These are phyloP conservation scores for Pollenia labialis DNA, from an alignment of 2,888 invertebrate species.

Conservation along the genomic window DNA sequence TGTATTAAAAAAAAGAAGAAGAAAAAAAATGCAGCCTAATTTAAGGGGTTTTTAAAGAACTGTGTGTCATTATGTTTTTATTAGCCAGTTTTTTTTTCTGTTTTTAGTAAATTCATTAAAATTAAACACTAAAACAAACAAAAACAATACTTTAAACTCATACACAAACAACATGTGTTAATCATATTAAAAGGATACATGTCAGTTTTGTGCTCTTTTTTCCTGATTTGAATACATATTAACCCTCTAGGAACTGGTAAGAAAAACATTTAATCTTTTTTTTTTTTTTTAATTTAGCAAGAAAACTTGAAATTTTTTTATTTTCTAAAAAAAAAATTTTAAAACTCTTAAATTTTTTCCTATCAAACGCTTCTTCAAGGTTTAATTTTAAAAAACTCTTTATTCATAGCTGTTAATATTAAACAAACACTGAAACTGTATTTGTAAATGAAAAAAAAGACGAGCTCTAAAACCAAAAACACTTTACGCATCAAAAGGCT, in stretches of 20 bases:
- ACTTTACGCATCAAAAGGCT: conserved; percentile 76
- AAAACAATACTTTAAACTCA: conserved; percentile 76
- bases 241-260: conserved; percentile 62
- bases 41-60: conserved; percentile 51
- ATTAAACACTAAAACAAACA: conserved; percentile 81
- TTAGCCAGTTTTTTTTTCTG: not conserved
- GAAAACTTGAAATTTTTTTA: no score
- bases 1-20: not conserved
- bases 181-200: conserved; percentile 59
- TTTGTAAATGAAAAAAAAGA: conserved; percentile 70
- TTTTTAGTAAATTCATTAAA: conserved; percentile 80
- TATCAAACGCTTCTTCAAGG: not conserved
- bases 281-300: no score
- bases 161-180: conserved; percentile 50
- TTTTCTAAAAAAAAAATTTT: no score
- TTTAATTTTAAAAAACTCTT: conserved; percentile 19
- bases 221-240: not conserved
- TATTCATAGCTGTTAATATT: conserved; percentile 75
- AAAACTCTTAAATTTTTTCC: conserved; percentile 74
- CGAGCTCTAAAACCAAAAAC: conserved; percentile 72
- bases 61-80: not conserved
- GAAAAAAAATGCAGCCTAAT: conserved; percentile 55
- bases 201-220: not conserved
- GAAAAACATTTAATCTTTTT: not conserved
- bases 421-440: conserved; percentile 78